Conservation (phyloP, 37 sponge, comb jelly and placozoan genomes). For the Diacarnus erythraeanus region DNA sequence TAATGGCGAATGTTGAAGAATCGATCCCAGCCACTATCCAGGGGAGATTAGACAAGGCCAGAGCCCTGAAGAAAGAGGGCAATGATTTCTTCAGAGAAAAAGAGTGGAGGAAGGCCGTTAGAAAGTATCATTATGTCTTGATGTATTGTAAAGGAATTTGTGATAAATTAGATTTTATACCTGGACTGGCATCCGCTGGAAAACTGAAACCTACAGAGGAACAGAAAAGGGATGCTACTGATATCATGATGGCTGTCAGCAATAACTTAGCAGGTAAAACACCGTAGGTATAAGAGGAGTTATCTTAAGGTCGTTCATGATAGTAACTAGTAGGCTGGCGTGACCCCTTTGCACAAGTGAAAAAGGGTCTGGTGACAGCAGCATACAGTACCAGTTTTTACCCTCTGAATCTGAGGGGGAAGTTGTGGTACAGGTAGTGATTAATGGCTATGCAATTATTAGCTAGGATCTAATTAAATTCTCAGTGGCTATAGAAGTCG, state of each 20-base stretch:
- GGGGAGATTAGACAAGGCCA: slow-evolving; percentile 26
- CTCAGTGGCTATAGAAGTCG: too few relatives aligned
- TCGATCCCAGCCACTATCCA: slow-evolving; percentile 20
- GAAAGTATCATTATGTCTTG: slow-evolving; percentile 69
- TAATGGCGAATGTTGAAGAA: background rate
- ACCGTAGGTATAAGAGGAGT: too few relatives aligned
- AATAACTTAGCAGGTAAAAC: slow-evolving; percentile 84
- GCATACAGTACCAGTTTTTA: too few relatives aligned
- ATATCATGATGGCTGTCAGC: slow-evolving; percentile 29
- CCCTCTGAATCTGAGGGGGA: too few relatives aligned
- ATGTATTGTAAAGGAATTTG: slow-evolving; percentile 65
- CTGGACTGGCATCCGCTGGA: slow-evolving; percentile 22
- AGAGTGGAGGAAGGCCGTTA: slow-evolving; percentile 58
- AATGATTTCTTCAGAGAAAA: slow-evolving; percentile 60
- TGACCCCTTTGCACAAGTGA: too few relatives aligned
- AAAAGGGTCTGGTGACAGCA: too few relatives aligned
- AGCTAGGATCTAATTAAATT: too few relatives aligned
- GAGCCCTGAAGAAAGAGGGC: slow-evolving; percentile 62
- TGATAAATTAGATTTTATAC: slow-evolving; percentile 4
- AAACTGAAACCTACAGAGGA: slow-evolving; percentile 30
- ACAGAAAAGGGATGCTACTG: slow-evolving; percentile 29
- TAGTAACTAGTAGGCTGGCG: too few relatives aligned
- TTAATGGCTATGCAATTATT: background rate
- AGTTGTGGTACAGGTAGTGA: too few relatives aligned
- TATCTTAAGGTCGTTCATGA: too few relatives aligned